phyloP scores from a whole-genome alignment of 2,797 vertebrate species.

The Amphiprion clarkii region DNA sequence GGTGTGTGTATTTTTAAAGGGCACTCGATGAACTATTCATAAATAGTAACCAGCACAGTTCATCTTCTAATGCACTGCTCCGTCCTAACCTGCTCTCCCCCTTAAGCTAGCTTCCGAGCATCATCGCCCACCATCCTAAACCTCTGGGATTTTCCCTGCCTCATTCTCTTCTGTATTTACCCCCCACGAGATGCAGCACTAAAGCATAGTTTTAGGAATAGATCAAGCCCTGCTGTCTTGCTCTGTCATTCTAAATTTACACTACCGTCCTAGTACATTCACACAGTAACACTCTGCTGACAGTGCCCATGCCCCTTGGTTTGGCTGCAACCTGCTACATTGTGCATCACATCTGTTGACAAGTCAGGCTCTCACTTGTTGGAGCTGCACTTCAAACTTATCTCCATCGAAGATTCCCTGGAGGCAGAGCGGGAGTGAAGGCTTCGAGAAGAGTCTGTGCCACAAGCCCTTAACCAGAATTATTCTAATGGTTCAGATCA shows the following conservation, averaged over 20 bases:
- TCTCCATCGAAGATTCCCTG: slow-evolving; percentile 61
- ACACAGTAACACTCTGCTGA: slow-evolving; percentile 35
- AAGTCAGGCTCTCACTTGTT: slow-evolving; percentile 51
- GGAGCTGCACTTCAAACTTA: slow-evolving; percentile 65
- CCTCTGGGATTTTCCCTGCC: slow-evolving; percentile 46
- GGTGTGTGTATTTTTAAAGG: slow-evolving; percentile 89
- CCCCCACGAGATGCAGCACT: slow-evolving; percentile 53
- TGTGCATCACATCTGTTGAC: slow-evolving; percentile 62
- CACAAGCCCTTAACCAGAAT: slow-evolving; percentile 62
- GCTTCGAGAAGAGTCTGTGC: slow-evolving; percentile 59
- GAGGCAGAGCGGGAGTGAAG: slow-evolving; percentile 44
- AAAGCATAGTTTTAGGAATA: slow-evolving; percentile 60
- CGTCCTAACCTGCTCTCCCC: slow-evolving; percentile 52
- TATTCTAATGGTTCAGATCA: slow-evolving; percentile 75
- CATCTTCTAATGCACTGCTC: slow-evolving; percentile 62
- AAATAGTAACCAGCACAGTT: slow-evolving; percentile 85
- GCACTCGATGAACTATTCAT: slow-evolving; percentile 88
- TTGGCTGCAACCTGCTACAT: slow-evolving; percentile 48
- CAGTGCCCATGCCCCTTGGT: slow-evolving; percentile 45
- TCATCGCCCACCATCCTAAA: slow-evolving; percentile 59
- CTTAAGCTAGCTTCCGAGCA: slow-evolving; percentile 52
- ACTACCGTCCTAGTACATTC: slow-evolving; percentile 30
- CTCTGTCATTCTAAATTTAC: slow-evolving; percentile 64
- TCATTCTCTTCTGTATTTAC: slow-evolving; percentile 54
- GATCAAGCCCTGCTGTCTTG: slow-evolving; percentile 46